Conservation (phyloP, 92 coral and sea anemone genomes). For the Desmophyllum pertusum region DNA sequence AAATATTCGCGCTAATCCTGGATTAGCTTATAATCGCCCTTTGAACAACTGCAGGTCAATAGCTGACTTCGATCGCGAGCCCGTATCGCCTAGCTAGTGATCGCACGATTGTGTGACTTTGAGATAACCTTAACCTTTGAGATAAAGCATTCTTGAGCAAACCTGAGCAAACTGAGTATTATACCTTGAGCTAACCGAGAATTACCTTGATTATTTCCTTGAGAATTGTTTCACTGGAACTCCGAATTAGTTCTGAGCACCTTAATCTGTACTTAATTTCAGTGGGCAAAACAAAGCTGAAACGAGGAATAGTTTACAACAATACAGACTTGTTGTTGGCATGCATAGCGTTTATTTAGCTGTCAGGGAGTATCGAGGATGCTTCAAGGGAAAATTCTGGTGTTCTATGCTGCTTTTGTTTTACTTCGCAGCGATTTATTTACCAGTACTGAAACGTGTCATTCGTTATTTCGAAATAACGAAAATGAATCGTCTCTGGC, state of each 20-base stretch:
- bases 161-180: slow-evolving; percentile 29
- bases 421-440: slow-evolving; percentile 29
- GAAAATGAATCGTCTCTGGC: slow-evolving; percentile 41
- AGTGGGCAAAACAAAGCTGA: slow-evolving; percentile 37
- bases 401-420: slow-evolving; percentile 40
- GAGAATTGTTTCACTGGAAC: slow-evolving; percentile 20
- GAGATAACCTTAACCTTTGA: slow-evolving; percentile 1
- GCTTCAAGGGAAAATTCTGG: slow-evolving; percentile 32
- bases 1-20: no score
- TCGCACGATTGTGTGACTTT: slow-evolving; percentile 1
- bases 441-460: slow-evolving; percentile 26
- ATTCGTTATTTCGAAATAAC: slow-evolving; percentile 10
- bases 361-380: slow-evolving; percentile 25
- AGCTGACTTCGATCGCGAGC: slow-evolving; percentile 36
- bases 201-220: slow-evolving; percentile 35
- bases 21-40: no score
- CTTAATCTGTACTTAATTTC: slow-evolving; percentile 9
- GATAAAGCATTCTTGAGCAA: not conserved
- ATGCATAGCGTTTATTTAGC: slow-evolving; percentile 16
- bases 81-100: slow-evolving; percentile 31
- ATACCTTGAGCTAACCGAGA: slow-evolving; percentile 27
- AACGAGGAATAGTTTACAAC: slow-evolving; percentile 39
- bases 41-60: no score
- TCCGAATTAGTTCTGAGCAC: slow-evolving; percentile 27
- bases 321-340: slow-evolving; percentile 32